Percentiles rank a stretch among this genome's conserved stretches.
These are phyloP conservation scores for Drosophila punjabiensis DNA, from an alignment of 1,140 invertebrate species.

Conservation along the genomic window DNA sequence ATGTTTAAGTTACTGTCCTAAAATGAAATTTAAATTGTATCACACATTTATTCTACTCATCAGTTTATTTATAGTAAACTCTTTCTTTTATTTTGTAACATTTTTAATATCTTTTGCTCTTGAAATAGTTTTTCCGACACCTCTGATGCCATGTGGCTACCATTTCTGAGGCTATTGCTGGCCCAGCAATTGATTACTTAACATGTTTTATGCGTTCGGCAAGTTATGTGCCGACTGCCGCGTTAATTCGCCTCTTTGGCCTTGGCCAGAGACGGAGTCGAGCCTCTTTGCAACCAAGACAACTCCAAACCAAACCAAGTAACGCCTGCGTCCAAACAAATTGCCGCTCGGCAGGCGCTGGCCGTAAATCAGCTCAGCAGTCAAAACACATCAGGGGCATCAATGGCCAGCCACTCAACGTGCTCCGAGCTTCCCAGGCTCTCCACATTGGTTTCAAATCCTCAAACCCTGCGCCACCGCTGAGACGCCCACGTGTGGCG, in stretches of 20 bases:
- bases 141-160: conserved; percentile 14
- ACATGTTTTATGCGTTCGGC: conserved; percentile 83
- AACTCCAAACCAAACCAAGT: conserved; percentile 12
- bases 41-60: too few relatives aligned
- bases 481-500: conserved; percentile 58
- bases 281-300: not conserved
- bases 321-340: conserved; percentile 65
- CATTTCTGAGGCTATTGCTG: conserved; percentile 4
- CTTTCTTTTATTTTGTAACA: not conserved
- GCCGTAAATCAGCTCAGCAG: conserved; percentile 77
- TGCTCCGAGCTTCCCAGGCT: conserved; percentile 39
- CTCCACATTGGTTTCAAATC: not conserved
- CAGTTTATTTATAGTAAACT: rapidly evolving
- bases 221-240: conserved; percentile 78
- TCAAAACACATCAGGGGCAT: conserved; percentile 80
- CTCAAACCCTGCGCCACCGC: conserved; percentile 3
- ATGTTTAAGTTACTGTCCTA: not conserved
- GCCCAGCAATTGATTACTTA: conserved; percentile 84
- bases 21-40: not conserved
- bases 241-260: conserved; percentile 74
- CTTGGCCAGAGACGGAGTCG: conserved; percentile 22
- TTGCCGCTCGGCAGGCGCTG: conserved; percentile 74
- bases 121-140: not conserved
- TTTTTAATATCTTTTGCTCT: too few relatives aligned
- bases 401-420: conserved; percentile 28